These are phyloP conservation scores for Aldabrachelys gigantea DNA, from an alignment of 2,113 vertebrate species.

Conservation along the genomic window DNA sequence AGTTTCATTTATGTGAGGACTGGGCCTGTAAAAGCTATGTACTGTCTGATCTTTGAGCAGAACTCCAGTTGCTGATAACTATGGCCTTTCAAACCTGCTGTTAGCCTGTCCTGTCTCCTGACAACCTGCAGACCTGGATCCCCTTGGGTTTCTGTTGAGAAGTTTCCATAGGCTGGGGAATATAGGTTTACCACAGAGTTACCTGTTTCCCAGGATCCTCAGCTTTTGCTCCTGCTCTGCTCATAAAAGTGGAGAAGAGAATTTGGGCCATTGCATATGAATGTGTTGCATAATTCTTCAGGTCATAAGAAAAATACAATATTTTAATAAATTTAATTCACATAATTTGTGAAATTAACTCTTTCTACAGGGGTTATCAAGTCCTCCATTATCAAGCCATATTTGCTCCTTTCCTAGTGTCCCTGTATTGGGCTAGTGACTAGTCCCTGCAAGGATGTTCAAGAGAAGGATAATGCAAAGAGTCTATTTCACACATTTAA, in stretches of 20 bases:
- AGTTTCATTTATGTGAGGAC: not conserved
- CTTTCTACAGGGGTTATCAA: not conserved
- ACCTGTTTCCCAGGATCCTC: not conserved
- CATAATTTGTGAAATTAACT: not conserved
- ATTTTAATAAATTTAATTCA: not conserved
- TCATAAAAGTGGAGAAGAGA: not conserved
- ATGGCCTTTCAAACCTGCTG: not conserved
- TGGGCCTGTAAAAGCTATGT: not conserved
- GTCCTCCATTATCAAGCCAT: not conserved
- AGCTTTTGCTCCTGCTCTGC: not conserved
- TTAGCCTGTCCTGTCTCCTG: not conserved
- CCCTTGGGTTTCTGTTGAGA: not conserved
- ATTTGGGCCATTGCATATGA: not conserved
- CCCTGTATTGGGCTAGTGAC: not conserved
- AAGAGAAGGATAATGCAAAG: not conserved
- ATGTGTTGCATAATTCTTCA: not conserved
- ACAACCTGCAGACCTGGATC: not conserved
- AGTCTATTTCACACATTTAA: fast-evolving
- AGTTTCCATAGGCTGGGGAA: not conserved
- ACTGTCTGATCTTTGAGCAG: not conserved
- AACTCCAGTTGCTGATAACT: not conserved
- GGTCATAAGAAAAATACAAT: not conserved
- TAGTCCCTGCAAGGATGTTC: not conserved
- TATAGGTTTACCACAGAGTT: not conserved
- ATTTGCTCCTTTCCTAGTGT: not conserved